phyloP scores from a whole-genome alignment of 2,113 vertebrate species.

The Morphnarchus princeps region DNA sequence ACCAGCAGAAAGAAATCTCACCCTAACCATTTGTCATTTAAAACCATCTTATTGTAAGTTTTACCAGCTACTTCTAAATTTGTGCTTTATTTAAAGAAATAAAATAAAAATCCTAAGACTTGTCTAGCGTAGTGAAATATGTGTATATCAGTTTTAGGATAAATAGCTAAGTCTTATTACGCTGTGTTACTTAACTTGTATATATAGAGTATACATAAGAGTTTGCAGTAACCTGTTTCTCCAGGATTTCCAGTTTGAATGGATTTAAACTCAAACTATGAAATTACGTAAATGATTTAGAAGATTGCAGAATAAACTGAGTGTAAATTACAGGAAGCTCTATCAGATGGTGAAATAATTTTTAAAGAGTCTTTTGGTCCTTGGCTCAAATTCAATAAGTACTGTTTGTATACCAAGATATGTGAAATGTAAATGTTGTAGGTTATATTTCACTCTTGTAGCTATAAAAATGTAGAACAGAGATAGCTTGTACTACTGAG shows the following conservation, averaged over 20 bases:
- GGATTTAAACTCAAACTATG: slow-evolving; percentile 63
- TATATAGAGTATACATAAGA: slow-evolving; percentile 73
- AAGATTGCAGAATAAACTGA: slow-evolving; percentile 63
- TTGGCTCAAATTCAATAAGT: slow-evolving; percentile 78
- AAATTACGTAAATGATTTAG: slow-evolving; percentile 62
- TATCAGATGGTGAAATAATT: slow-evolving; percentile 69
- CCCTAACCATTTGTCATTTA: slow-evolving; percentile 69
- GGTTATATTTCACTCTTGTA: slow-evolving; percentile 88
- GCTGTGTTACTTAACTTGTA: slow-evolving; percentile 78
- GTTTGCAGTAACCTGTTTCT: slow-evolving; percentile 75
- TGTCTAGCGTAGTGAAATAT: slow-evolving; percentile 70
- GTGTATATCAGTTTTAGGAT: slow-evolving; percentile 71
- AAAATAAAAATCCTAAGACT: slow-evolving; percentile 66
- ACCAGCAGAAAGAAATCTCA: slow-evolving; percentile 66
- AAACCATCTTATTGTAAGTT: slow-evolving; percentile 62
- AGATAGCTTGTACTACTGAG: slow-evolving; percentile 91
- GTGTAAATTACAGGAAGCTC: slow-evolving; percentile 74
- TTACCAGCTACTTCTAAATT: slow-evolving; percentile 72
- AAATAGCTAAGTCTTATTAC: slow-evolving; percentile 69
- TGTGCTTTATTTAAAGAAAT: slow-evolving; percentile 73
- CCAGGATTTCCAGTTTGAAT: slow-evolving; percentile 68
- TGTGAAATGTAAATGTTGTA: slow-evolving; percentile 89
- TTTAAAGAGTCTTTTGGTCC: slow-evolving; percentile 73
- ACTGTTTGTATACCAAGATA: slow-evolving; percentile 82
- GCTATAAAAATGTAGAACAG: slow-evolving; percentile 86